Conservation (phyloP, 64 coral and sea anemone genomes). For the Pachyseris speciosa region DNA sequence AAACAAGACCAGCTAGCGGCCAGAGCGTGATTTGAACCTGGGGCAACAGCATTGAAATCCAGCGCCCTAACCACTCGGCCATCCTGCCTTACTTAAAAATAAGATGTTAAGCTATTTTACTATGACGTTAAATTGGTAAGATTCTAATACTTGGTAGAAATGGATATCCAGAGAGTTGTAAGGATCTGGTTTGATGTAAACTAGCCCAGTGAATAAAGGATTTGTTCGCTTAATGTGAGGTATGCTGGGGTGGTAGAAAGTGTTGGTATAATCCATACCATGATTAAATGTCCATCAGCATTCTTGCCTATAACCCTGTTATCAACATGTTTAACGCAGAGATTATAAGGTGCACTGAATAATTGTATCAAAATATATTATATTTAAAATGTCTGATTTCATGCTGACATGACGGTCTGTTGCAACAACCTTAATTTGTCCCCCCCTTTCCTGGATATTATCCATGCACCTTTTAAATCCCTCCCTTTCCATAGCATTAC, state of each 20-base stretch:
- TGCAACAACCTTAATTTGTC: no score
- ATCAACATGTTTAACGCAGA: not conserved
- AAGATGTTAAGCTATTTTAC: not conserved
- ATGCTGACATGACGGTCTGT: no score
- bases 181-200: conserved; percentile 6
- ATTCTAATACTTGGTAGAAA: conserved; percentile 9
- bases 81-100: no score
- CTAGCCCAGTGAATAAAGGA: not conserved
- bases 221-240: conserved; percentile 8
- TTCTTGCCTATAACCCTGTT: not conserved
- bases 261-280: not conserved
- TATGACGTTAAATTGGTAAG: conserved; percentile 15
- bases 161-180: conserved; percentile 23
- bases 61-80: no score
- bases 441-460: no score
- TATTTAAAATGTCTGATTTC: no score
- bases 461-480: no score
- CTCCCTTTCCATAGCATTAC: no score
- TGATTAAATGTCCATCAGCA: not conserved
- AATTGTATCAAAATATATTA: no score
- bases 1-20: no score
- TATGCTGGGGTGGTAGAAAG: not conserved
- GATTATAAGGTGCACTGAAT: not conserved
- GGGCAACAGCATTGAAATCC: no score
- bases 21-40: no score